Conservation (phyloP, 2,888 invertebrate genomes). For the Trachelus tabidus region DNA sequence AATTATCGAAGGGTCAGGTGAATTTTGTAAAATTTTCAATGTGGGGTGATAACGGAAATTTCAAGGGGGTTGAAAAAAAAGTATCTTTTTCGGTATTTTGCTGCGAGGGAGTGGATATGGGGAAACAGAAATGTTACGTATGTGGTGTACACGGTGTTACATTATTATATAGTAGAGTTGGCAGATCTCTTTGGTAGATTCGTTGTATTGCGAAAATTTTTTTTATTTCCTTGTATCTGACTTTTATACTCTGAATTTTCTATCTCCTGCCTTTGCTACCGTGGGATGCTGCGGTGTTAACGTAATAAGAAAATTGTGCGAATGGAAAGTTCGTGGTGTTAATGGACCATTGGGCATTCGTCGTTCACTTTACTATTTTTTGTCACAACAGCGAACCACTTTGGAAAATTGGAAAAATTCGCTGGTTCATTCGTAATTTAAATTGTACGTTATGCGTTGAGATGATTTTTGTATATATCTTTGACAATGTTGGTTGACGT, state of each 20-base stretch:
- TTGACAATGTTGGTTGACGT: neutral
- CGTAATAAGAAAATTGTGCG: conserved; percentile 50
- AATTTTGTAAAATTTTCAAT: neutral
- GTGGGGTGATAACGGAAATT: neutral
- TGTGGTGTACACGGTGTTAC: conserved; percentile 1
- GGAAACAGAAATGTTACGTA: neutral
- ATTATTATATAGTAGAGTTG: conserved; percentile 49
- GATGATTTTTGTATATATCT: neutral
- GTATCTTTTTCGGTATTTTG: neutral
- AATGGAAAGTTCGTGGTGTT: conserved; percentile 56
- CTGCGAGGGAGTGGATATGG: neutral
- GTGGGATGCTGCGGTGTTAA: conserved; percentile 34
- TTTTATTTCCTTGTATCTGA: conserved; percentile 40
- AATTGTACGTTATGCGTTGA: neutral
- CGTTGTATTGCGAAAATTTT: conserved; percentile 47
- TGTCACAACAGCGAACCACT: conserved; percentile 42
- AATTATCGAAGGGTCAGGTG: neutral
- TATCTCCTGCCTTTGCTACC: neutral
- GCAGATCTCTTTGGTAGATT: conserved; percentile 47
- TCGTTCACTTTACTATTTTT: conserved; percentile 52
- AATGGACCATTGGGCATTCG: conserved; percentile 55
- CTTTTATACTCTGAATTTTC: conserved; percentile 47
- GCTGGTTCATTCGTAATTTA: conserved; percentile 29
- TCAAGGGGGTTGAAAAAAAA: neutral
- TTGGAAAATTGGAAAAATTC: conserved; percentile 51